Percentiles rank a stretch among this genome's conserved stretches.
phyloP scores from a whole-genome alignment of 2,888 invertebrate genomes.

The Brachyptera risi region DNA sequence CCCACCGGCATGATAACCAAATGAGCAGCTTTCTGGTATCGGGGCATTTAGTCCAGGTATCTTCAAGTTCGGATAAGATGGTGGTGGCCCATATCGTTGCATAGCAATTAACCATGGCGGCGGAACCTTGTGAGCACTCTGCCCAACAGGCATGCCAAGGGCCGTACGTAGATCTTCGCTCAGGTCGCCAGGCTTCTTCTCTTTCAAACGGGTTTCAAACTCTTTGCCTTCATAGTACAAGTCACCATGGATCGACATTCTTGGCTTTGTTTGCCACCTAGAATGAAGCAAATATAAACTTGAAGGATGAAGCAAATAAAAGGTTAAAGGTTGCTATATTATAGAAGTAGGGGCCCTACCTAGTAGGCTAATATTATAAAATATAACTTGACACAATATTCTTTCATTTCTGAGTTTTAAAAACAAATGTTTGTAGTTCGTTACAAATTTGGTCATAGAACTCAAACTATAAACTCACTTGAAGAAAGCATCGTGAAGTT shows the following conservation, averaged over 20 bases:
- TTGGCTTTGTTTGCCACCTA: constrained; percentile 98
- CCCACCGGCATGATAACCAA: constrained; percentile 98
- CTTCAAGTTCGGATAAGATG: constrained; percentile 97
- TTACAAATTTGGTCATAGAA: neutral
- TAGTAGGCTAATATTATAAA: too few species aligned
- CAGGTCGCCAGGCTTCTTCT: constrained; percentile 97
- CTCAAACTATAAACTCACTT: constrained; percentile 58
- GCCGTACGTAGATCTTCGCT: constrained; percentile 95
- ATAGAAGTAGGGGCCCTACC: too few species aligned
- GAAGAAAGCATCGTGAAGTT: constrained; percentile 98
- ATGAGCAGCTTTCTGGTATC: constrained; percentile 95
- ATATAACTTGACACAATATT: too few species aligned
- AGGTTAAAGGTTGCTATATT: too few species aligned
- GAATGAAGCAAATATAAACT: too few species aligned
- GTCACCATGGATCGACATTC: constrained; percentile 98
- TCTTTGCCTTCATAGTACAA: constrained; percentile 99
- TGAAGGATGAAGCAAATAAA: too few species aligned
- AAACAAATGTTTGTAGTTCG: too few species aligned
- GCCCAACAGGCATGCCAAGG: constrained; percentile 97
- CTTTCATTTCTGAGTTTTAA: too few species aligned
- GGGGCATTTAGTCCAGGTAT: constrained; percentile 97
- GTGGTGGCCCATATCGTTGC: constrained; percentile 90
- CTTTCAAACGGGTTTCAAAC: constrained; percentile 93
- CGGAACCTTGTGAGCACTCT: constrained; percentile 69
- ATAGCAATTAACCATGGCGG: constrained; percentile 16